Base-by-base conservation (phyloP, 2,888 invertebrate genomes). In the Ashinkailepas kermadecensis region DNA sequence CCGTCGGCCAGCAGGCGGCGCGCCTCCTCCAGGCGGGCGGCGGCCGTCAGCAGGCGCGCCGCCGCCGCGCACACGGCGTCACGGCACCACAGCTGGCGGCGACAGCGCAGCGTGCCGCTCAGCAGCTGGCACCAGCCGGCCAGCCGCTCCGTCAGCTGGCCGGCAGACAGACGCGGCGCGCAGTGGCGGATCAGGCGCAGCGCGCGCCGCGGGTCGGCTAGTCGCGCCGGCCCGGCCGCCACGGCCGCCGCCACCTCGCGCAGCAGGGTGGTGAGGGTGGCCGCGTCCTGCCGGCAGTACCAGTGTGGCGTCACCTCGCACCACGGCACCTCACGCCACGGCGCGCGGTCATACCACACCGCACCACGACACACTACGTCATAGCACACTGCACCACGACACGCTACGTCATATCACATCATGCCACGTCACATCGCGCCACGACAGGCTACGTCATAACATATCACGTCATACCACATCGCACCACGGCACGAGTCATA, bases 181-280 rank as follows among this genome's bases (percentile, higher is more conserved):
- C 79, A 79, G 79, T 79, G 79, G 79, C 79, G 79, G 58, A 79
- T 11, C 13, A 58, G 79, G 25, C 6, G 25, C 79, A 79, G 79
- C 6, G 59, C 25, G 57, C 79, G 79, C 23, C 79, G 79, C 58
- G 59, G 79, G 57, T 79, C 74, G 8, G 74, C 15, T 21, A 74
- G 74, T 9, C 74, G 74, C 9, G 21, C 56, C 21, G 74, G 54
- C 8, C 74, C 74, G 74, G 21, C 13, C 21, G 74, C 15, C 54
- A 56, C 74, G 18, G 56, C 56, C 21, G 74, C 74, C 10, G 54
- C 8, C 56, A 56, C 74, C 74, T 74, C 74, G 10, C 56, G 21
- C 56, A 74, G 56, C 56, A 74, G 74, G 1, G 56, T 1, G 1
- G 74, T 2, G 56, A 74, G 56, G 9, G 74, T 54, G 74, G 18